Base-by-base conservation (phyloP, 2,113 vertebrate species). In the Vanacampus margaritifer region DNA sequence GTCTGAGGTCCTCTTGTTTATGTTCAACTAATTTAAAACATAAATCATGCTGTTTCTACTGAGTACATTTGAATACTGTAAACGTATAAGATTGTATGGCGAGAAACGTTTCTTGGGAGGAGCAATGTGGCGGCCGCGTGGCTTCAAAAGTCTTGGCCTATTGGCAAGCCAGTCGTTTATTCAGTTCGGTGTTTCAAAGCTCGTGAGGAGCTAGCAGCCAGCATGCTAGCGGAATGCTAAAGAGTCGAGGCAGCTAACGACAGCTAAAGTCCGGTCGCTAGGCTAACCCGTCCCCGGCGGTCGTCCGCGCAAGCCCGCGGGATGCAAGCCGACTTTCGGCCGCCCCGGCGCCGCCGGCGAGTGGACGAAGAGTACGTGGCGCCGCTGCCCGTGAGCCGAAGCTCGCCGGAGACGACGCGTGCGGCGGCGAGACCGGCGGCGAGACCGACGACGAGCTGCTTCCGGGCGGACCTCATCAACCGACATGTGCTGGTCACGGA, bases 391-490 rank as follows among this genome's bases (percentile, higher is more conserved):
- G 51, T 86, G 28, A 83, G 72, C 10, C 0, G 70, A 63, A 32
- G 60, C 68, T 78, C 77, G 50, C 70, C 67, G 61, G 58, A 75
- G 21, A 53, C 36, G 72, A 14, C 4, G 14, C 14, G 24, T n/a
- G n/a, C n/a, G 11, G 53, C 13, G 13, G 13, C 13, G 1, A 26
- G 6, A 3, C 51, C 51, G 54, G 12, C 21, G 8, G 16, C 13
- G n/a, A n/a, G n/a, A n/a, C n/a, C n/a, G n/a, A n/a, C n/a, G 16
- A 57, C 26, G 54, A 73, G 58, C 69, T 3, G 48, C 0, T 94
- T 91, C 85, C 84, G 67, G 28, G 95, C 93, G 5, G 94, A 97
- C 51, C 84, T 98, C 39, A 53, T 95, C 24, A 92, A 93, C 82
- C 92, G 92, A 65, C 88, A 90, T 0, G 92, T 98, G 5, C 64